phyloP scores from a whole-genome alignment of 2,888 invertebrate genomes.

The Caradrina kadenii region DNA sequence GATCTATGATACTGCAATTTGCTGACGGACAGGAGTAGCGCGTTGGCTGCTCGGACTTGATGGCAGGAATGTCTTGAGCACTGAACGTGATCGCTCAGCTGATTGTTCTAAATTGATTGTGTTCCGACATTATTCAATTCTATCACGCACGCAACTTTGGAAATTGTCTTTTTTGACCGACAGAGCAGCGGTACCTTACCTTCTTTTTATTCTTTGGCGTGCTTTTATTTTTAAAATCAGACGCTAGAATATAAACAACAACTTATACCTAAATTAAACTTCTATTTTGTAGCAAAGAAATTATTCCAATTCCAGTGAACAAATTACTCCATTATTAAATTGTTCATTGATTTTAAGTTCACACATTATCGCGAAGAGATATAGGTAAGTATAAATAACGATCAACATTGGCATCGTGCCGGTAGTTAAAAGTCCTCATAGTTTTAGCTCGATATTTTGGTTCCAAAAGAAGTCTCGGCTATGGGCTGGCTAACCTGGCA shows the following conservation, averaged over 20 bases:
- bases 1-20: constrained; percentile 84
- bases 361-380: constrained; percentile 35
- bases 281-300: constrained; percentile 41
- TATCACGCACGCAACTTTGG: constrained; percentile 59
- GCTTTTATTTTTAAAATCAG: constrained; percentile 15
- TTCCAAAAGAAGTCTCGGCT: constrained; percentile 38
- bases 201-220: constrained; percentile 18
- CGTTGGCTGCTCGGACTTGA: constrained; percentile 77
- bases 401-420: constrained; percentile 12
- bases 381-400: constrained; percentile 36
- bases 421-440: constrained; percentile 26
- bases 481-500: constrained; percentile 54
- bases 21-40: constrained; percentile 82
- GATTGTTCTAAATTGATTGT: constrained; percentile 78
- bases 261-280: constrained; percentile 10
- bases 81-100: constrained; percentile 67
- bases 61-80: constrained; percentile 78
- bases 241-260: constrained; percentile 13
- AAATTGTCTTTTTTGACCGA: constrained; percentile 44
- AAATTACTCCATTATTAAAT: constrained; percentile 39
- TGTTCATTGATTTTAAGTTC: constrained; percentile 47
- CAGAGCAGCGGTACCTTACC: constrained; percentile 3
- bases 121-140: constrained; percentile 63
- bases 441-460: constrained; percentile 45
- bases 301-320: constrained; percentile 39